These are phyloP conservation scores for Microcebus ravelobensis DNA, from an alignment of 2,113 vertebrate species.

Conservation along the genomic window DNA sequence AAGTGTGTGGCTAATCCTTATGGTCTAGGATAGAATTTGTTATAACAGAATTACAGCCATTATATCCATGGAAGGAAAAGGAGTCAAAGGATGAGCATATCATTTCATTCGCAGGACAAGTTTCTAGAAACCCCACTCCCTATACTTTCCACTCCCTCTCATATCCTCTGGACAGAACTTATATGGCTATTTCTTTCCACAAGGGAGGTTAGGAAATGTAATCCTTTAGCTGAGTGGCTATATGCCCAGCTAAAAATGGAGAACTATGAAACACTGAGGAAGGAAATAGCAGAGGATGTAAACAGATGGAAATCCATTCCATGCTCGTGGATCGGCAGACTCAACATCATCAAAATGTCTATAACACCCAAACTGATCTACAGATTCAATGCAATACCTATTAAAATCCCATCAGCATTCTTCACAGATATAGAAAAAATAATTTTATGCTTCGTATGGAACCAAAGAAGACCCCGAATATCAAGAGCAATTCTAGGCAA, in stretches of 20 bases:
- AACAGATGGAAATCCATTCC: no score
- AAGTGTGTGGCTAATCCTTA: background rate
- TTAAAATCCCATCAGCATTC: no score
- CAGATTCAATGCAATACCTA: no score
- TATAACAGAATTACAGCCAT: background rate
- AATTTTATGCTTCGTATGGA: no score
- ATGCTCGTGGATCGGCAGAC: no score
- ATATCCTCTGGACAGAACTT: background rate
- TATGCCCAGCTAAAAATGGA: background rate
- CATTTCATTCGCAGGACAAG: background rate
- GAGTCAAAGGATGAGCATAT: background rate
- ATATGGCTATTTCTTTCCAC: fast-evolving
- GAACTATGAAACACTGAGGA: no score
- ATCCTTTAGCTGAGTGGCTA: background rate
- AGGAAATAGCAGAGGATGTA: no score
- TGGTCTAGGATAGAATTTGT: background rate
- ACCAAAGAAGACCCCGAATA: no score
- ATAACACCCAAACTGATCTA: no score
- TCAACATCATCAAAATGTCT: no score
- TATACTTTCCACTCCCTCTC: background rate
- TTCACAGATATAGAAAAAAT: no score
- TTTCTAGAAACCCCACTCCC: background rate
- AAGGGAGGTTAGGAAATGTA: background rate
- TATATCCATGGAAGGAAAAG: background rate
- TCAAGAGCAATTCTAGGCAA: no score